Evolutionary conservation across 2,888 invertebrate genomes (phyloP).

Genomic region (Trichopoda pennipes): DNA sequence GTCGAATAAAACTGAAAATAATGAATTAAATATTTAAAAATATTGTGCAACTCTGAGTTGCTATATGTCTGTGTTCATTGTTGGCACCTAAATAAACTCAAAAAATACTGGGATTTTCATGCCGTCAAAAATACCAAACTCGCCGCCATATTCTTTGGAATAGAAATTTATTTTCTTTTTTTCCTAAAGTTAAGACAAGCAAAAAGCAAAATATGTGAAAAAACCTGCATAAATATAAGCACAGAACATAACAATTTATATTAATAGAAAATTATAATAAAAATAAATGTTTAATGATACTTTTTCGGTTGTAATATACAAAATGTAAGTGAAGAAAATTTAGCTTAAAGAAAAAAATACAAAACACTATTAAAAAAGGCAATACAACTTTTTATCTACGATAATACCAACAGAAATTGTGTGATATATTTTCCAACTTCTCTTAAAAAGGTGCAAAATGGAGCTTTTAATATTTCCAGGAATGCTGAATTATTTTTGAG

Average conservation of each 20-base stretch:
- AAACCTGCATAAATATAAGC: conserved; percentile 37
- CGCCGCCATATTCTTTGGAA: conserved; percentile 72
- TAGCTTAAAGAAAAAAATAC: conserved; percentile 18
- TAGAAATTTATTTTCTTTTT: conserved; percentile 68
- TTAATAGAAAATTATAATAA: conserved; percentile 42
- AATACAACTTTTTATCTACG: conserved; percentile 29
- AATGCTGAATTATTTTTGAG: conserved; percentile 53
- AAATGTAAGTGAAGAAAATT: conserved; percentile 13
- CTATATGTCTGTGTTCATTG: conserved; percentile 60
- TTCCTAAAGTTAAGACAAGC: conserved; percentile 45
- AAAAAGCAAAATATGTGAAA: conserved; percentile 46
- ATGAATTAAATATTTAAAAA: no score
- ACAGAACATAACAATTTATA: conserved; percentile 13
- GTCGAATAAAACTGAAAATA: no score
- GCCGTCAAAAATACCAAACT: conserved; percentile 65
- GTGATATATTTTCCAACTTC: conserved; percentile 41
- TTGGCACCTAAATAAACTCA: neutral
- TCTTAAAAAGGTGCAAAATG: conserved; percentile 54
- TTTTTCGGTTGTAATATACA: neutral
- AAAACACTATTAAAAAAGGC: conserved; percentile 28
- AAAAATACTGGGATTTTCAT: conserved; percentile 69
- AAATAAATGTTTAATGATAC: conserved; percentile 3
- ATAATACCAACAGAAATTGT: conserved; percentile 47
- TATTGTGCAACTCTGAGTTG: conserved; percentile 49
- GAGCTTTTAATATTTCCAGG: conserved; percentile 47